Evolutionary conservation across 92 coral and sea anemone species (phyloP), one percentile per base, ranked within the genome.

Genomic region (Epizoanthus fatuus): DNA sequence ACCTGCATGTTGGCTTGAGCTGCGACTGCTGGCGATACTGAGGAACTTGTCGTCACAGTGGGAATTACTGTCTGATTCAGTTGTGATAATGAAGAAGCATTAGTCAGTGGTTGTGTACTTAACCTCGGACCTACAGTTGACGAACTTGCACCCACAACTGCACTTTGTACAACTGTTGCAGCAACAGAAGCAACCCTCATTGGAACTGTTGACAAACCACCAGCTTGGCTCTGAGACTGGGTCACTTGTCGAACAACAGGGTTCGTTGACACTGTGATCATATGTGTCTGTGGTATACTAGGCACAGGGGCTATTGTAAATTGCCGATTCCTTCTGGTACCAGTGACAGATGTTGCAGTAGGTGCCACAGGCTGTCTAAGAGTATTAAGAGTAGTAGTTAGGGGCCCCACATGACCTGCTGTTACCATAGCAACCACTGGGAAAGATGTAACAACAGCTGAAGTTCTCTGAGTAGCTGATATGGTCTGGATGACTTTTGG

Each of bases 81-180:
- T n/a, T 72, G 59, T 20, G 39, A 44, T 20, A 57, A 72, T 3
- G 62, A 9, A 35, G 47, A 2, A 16, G 54, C 32, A 22, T 6
- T 51, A 52, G 45, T 72, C 77, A 72, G 35, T 19, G 59, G 39
- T 49, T 71, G 76, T 49, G 76, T 71, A 29, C 19, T 71, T 71
- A 71, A 47, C 57, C 13, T 12, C 19, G 58, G 76, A n/a, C 15
- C 77, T 47, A 9, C 59, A 51, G 12, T 17, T 22, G 20, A 17
- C 35, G 79, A 3, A 54, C 17, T 13, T 32, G 59, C 42, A 51
- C 16, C 54, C 6, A 25, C 22, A 51, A 54, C 64, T 25, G 63
- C 4, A 0, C 25, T 13, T 51, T 52, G 42, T 5, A 8, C 10
- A 29, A 35, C 17, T 14, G 64, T 2, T 54, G 79, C 39, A 52